phyloP scores from a whole-genome alignment of 2,888 invertebrate species.

The Hypolimnas misippus region DNA sequence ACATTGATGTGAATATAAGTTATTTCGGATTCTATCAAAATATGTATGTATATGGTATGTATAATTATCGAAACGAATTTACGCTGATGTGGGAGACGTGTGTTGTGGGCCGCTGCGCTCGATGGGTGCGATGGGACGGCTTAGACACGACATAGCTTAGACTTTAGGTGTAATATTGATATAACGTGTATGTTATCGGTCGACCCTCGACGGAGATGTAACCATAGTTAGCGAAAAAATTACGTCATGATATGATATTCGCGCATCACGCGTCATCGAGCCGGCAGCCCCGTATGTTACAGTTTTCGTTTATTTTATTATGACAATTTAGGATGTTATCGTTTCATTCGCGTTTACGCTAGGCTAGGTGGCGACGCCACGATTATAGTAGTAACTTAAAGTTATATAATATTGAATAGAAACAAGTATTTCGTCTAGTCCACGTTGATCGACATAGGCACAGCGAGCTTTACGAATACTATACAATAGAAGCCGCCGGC shows the following conservation, averaged over 20 bases:
- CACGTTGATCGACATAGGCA: slow-evolving; percentile 29
- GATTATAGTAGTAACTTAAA: slow-evolving; percentile 61
- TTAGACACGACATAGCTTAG: slow-evolving; percentile 33
- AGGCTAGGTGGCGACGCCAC: slow-evolving; percentile 80
- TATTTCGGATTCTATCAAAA: slow-evolving; percentile 81
- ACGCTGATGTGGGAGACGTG: slow-evolving; percentile 65
- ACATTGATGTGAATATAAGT: slow-evolving; percentile 79
- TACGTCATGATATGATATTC: slow-evolving; percentile 31
- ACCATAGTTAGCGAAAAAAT: slow-evolving; percentile 31
- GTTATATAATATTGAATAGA: slow-evolving; percentile 49
- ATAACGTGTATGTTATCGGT: slow-evolving; percentile 37
- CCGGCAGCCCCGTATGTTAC: slow-evolving; percentile 62
- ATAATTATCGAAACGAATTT: slow-evolving; percentile 77
- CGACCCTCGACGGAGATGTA: slow-evolving; percentile 25
- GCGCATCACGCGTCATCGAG: slow-evolving; percentile 26
- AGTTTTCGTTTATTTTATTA: slow-evolving; percentile 78
- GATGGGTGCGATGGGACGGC: slow-evolving; percentile 19
- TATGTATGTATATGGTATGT: slow-evolving; percentile 57
- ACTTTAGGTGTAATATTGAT: slow-evolving; percentile 33
- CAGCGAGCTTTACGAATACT: slow-evolving; percentile 16
- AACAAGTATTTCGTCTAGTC: slow-evolving; percentile 43
- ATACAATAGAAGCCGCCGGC: neutral
- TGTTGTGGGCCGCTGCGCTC: slow-evolving; percentile 20
- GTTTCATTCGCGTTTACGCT: slow-evolving; percentile 79
- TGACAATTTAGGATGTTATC: slow-evolving; percentile 75